phyloP scores from a whole-genome alignment of 1,140 invertebrate genomes.

The Dreissena polymorpha region DNA sequence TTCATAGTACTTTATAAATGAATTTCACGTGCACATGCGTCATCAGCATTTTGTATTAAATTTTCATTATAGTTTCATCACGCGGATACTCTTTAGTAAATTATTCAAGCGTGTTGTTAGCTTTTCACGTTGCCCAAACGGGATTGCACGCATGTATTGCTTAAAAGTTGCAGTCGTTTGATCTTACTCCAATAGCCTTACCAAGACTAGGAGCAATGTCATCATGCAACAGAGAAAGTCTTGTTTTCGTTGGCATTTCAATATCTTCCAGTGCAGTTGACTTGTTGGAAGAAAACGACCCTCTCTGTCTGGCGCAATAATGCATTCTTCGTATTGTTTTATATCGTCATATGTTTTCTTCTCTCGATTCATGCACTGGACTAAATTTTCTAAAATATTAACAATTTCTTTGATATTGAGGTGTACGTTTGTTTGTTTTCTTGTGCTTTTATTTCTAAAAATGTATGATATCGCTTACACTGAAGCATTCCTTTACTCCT shows the following conservation, averaged over 20 bases:
- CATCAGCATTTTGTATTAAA: conserved; percentile 79
- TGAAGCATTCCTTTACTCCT: conserved; percentile 32
- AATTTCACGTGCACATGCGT: conserved; percentile 72
- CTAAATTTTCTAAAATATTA: conserved; percentile 5
- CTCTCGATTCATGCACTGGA: conserved; percentile 7
- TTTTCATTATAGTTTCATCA: conserved; percentile 67
- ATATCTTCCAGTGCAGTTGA: conserved; percentile 56
- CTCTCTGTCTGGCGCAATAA: conserved; percentile 48
- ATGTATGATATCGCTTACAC: background rate
- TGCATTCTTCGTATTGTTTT: background rate
- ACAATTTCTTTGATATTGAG: conserved; percentile 1
- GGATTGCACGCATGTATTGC: background rate
- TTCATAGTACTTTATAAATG: conserved; percentile 69
- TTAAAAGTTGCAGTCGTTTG: conserved; percentile 42
- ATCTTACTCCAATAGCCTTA: conserved; percentile 57
- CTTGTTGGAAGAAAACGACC: conserved; percentile 30
- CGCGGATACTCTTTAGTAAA: conserved; percentile 71
- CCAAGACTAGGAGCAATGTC: conserved; percentile 51
- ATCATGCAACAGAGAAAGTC: conserved; percentile 54
- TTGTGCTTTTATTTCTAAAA: conserved; percentile 1
- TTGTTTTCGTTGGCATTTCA: conserved; percentile 7
- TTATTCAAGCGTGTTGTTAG: conserved; percentile 67
- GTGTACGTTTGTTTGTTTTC: conserved; percentile 5
- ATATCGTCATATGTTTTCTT: conserved; percentile 9
- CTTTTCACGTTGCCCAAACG: conserved; percentile 72